These are phyloP conservation scores for Agrypnus murinus DNA, from an alignment of 2,888 invertebrate species.

Conservation along the genomic window DNA sequence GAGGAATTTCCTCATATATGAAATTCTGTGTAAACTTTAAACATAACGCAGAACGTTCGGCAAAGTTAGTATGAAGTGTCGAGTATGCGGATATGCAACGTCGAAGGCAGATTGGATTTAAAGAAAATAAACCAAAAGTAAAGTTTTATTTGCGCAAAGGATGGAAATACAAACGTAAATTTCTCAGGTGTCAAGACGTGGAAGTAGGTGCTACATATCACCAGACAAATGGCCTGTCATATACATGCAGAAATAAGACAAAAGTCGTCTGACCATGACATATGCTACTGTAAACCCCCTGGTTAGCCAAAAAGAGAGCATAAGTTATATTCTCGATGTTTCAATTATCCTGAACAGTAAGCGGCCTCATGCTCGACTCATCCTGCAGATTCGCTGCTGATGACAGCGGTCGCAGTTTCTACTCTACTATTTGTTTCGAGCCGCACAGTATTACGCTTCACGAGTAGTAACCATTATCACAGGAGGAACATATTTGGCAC, in stretches of 20 bases:
- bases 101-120: conserved; percentile 41
- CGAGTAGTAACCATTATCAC: conserved; percentile 54
- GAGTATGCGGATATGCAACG: conserved; percentile 27
- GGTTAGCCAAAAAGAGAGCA: conserved; percentile 34
- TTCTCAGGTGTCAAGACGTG: conserved; percentile 48
- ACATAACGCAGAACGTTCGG: not conserved
- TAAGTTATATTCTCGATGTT: conserved; percentile 45
- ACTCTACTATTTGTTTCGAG: conserved; percentile 49
- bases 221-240: conserved; percentile 49
- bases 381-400: conserved; percentile 48
- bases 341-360: conserved; percentile 48
- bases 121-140: conserved; percentile 38
- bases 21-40: conserved; percentile 29
- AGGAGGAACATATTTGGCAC: conserved; percentile 54
- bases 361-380: conserved; percentile 41
- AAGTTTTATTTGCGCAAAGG: conserved; percentile 46
- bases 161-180: conserved; percentile 50
- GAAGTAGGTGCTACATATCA: conserved; percentile 45
- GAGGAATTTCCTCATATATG: no score
- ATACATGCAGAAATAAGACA: conserved; percentile 48
- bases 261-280: conserved; percentile 38
- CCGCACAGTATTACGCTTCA: conserved; percentile 47
- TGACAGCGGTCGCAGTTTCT: conserved; percentile 51
- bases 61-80: not conserved
- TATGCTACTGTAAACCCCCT: conserved; percentile 27